phyloP scores from a whole-genome alignment of 2,113 vertebrate genomes.

The Nesoenas mayeri region DNA sequence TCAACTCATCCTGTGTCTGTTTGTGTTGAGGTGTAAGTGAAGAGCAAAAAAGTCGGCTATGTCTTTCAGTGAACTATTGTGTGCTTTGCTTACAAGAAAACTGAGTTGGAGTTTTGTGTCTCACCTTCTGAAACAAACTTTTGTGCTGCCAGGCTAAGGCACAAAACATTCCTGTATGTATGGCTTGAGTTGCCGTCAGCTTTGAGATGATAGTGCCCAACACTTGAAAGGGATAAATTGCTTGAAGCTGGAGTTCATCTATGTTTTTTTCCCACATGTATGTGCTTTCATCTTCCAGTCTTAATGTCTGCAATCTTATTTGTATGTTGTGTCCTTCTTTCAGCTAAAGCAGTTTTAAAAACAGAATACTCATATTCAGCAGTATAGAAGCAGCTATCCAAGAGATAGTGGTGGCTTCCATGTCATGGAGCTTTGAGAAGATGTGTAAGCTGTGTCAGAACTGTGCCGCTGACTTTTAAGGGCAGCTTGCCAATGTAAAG shows the following conservation, averaged over 20 bases:
- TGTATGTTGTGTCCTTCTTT: slow-evolving; percentile 1
- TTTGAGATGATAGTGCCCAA: neutral
- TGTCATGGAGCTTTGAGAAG: neutral
- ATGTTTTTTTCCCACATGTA: neutral
- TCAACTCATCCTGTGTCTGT: neutral
- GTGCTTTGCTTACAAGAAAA: neutral
- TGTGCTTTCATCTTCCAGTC: neutral
- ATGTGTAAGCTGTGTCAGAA: neutral
- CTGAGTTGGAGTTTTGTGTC: neutral
- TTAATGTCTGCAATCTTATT: neutral
- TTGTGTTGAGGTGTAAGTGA: neutral
- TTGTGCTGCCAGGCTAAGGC: neutral
- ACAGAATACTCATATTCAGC: neutral
- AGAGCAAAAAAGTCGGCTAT: neutral
- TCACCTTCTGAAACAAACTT: neutral
- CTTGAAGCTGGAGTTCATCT: neutral
- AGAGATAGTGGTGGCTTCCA: neutral
- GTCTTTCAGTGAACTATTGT: neutral
- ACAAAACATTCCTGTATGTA: neutral
- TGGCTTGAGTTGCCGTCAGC: neutral
- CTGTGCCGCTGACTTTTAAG: neutral
- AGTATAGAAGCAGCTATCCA: neutral
- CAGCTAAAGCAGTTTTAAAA: neutral
- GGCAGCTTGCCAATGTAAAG: slow-evolving; percentile 1
- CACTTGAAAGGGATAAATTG: neutral